Evolutionary conservation across 2,888 invertebrate species (phyloP).

Genomic region (Synergus japonicus): DNA sequence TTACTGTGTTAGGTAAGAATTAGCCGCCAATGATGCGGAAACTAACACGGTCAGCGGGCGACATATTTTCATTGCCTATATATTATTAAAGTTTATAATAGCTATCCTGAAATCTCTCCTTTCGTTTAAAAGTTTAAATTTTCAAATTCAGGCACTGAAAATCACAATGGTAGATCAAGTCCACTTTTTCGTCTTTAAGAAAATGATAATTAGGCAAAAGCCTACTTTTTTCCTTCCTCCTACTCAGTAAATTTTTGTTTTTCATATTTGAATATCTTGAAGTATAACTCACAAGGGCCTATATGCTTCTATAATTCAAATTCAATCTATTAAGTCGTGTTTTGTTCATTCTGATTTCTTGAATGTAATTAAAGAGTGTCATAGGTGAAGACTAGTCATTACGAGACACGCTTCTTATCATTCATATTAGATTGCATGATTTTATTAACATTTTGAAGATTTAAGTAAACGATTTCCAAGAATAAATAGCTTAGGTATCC

Average conservation of each 20-base stretch:
- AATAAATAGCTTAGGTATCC: too few relatives aligned
- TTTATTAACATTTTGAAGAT: background rate
- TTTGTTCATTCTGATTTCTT: constrained; percentile 11
- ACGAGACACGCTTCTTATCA: background rate
- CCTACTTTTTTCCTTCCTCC: too few relatives aligned
- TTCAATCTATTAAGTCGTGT: too few relatives aligned
- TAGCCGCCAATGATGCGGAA: constrained; percentile 16
- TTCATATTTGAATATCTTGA: too few relatives aligned
- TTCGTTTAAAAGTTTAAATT: background rate
- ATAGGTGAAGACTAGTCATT: constrained; percentile 25
- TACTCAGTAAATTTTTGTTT: too few relatives aligned
- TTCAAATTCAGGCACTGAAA: background rate
- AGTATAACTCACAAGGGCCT: too few relatives aligned
- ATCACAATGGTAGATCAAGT: too few relatives aligned
- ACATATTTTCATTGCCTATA: background rate
- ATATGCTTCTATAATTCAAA: too few relatives aligned
- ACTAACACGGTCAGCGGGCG: background rate
- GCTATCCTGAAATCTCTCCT: background rate
- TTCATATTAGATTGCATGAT: background rate
- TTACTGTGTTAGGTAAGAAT: constrained; percentile 21
- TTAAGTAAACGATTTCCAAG: background rate
- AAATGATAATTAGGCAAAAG: too few relatives aligned
- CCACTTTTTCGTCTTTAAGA: too few relatives aligned
- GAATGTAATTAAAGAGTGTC: constrained; percentile 30
- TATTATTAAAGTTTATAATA: background rate